Evolutionary conservation across 2,113 vertebrate species (phyloP).

Genomic region (Pionites leucogaster): DNA sequence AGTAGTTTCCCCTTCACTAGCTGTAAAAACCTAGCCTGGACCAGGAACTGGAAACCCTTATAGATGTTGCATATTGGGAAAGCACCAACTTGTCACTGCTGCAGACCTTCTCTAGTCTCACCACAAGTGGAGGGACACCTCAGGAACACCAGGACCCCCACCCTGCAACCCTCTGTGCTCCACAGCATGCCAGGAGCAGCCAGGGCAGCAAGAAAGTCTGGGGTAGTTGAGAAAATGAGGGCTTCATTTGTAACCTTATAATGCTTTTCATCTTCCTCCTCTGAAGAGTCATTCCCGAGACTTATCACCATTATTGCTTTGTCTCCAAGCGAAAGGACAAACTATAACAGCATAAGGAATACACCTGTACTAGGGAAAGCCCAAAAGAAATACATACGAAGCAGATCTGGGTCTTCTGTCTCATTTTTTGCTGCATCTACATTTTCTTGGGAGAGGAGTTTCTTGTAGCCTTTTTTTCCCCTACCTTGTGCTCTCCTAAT

Average conservation of each 20-base stretch:
- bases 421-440: background rate
- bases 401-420: background rate
- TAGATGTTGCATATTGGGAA: background rate
- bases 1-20: background rate
- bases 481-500: background rate
- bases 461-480: accelerated
- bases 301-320: background rate
- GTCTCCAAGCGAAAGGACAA: background rate
- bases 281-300: background rate
- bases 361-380: background rate
- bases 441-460: background rate
- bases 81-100: background rate
- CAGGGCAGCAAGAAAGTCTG: background rate
- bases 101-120: background rate
- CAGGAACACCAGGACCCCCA: background rate
- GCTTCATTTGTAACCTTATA: background rate
- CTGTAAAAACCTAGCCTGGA: background rate
- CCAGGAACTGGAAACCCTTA: background rate
- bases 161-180: background rate
- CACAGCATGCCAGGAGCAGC: background rate
- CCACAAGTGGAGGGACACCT: accelerated
- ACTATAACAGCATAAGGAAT: background rate
- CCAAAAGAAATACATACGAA: background rate
- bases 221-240: background rate
- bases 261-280: background rate